These are phyloP conservation scores for Saccopteryx leptura DNA, from an alignment of 2,113 vertebrate genomes.

Conservation along the genomic window DNA sequence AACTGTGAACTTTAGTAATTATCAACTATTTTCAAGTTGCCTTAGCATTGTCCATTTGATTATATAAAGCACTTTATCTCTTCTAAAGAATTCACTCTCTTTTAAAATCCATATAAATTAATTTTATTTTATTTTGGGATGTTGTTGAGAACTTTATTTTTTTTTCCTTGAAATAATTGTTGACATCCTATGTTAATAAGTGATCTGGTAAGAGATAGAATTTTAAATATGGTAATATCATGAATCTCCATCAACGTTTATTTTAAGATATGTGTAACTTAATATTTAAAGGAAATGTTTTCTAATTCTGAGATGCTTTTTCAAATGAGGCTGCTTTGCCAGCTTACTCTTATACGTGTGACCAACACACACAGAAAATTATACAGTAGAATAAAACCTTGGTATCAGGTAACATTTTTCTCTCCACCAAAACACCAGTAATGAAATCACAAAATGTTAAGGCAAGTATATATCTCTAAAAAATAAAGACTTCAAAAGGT, in stretches of 20 bases:
- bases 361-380: conserved; percentile 18
- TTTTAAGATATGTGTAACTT: conserved; percentile 57
- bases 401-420: conserved; percentile 22
- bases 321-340: conserved; percentile 28
- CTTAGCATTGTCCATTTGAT: conserved; percentile 48
- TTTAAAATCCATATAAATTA: conserved; percentile 63
- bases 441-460: conserved; percentile 19
- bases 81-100: conserved; percentile 29
- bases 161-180: conserved; percentile 59
- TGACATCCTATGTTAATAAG: conserved; percentile 55
- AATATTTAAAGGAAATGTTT: conserved; percentile 50
- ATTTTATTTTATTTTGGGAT: conserved; percentile 52
- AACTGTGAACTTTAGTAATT: conserved; percentile 47
- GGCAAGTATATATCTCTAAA: neutral
- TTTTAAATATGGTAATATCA: conserved; percentile 36
- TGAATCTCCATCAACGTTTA: conserved; percentile 33
- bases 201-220: neutral
- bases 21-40: conserved; percentile 31
- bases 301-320: conserved; percentile 39
- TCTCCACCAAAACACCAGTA: neutral
- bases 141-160: conserved; percentile 62
- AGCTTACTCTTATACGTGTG: conserved; percentile 8
- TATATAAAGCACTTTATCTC: conserved; percentile 45
- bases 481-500: neutral
- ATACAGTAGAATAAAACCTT: conserved; percentile 32